Conservation (phyloP, 2,888 invertebrate genomes). For the Tenodera sinensis region DNA sequence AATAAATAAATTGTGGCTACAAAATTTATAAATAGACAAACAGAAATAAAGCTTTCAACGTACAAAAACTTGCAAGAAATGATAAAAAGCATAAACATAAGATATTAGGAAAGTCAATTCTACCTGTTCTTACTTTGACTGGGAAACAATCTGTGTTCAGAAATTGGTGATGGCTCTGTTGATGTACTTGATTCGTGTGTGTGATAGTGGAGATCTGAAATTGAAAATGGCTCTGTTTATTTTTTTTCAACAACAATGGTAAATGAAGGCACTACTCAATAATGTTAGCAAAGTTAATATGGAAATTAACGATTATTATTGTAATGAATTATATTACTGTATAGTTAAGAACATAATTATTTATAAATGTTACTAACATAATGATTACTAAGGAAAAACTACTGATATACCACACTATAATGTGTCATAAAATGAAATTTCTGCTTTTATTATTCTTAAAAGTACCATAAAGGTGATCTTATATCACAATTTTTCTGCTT, state of each 20-base stretch:
- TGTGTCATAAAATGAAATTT: too few species aligned
- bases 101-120: neutral
- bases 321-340: neutral
- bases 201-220: slow-evolving; percentile 47
- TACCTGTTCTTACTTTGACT: slow-evolving; percentile 25
- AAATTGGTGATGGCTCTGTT: slow-evolving; percentile 54
- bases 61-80: neutral
- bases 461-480: too few species aligned
- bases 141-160: slow-evolving; percentile 42
- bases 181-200: slow-evolving; percentile 49
- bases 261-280: neutral
- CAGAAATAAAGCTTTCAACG: neutral
- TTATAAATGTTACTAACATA: neutral
- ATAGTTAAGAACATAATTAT: neutral
- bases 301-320: too few species aligned
- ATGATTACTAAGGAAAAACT: neutral
- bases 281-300: neutral
- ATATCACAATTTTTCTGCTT: too few species aligned
- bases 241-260: neutral
- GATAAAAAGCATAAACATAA: neutral
- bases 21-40: neutral
- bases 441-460: too few species aligned
- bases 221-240: neutral
- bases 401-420: neutral
- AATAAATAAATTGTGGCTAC: neutral